Evolutionary conservation across 2,113 vertebrate species (phyloP).

Genomic region (Neotoma lepida): DNA sequence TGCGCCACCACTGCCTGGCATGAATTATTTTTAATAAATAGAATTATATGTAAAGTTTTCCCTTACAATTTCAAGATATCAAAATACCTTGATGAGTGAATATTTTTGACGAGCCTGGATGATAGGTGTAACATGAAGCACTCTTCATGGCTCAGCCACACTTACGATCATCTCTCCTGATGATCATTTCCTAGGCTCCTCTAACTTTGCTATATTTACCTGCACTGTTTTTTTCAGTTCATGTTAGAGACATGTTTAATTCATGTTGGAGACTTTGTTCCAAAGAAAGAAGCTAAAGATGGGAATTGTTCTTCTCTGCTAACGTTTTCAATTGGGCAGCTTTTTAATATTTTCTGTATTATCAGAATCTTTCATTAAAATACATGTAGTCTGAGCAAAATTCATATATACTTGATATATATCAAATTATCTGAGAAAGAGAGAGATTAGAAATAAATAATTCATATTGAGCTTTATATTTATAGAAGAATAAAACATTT

Average conservation of each 20-base stretch:
- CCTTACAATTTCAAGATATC: neutral
- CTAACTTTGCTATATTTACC: neutral
- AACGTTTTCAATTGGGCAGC: neutral
- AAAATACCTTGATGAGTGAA: neutral
- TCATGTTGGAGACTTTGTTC: neutral
- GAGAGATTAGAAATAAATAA: neutral
- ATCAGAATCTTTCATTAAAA: neutral
- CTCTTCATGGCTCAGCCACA: neutral
- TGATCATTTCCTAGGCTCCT: neutral
- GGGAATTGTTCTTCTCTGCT: neutral
- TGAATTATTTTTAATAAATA: neutral
- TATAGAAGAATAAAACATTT: neutral
- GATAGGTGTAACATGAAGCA: neutral
- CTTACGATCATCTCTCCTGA: neutral
- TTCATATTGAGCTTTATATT: neutral
- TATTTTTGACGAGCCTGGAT: neutral
- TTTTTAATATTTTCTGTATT: neutral
- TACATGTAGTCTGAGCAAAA: neutral
- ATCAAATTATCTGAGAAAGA: neutral
- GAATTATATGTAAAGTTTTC: neutral
- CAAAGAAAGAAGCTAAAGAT: neutral
- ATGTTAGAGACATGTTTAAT: too few species aligned
- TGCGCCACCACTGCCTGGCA: too few species aligned
- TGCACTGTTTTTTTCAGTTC: neutral
- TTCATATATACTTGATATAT: neutral